Base-by-base conservation (phyloP, 2,888 invertebrate genomes). In the Xylota sylvarum region DNA sequence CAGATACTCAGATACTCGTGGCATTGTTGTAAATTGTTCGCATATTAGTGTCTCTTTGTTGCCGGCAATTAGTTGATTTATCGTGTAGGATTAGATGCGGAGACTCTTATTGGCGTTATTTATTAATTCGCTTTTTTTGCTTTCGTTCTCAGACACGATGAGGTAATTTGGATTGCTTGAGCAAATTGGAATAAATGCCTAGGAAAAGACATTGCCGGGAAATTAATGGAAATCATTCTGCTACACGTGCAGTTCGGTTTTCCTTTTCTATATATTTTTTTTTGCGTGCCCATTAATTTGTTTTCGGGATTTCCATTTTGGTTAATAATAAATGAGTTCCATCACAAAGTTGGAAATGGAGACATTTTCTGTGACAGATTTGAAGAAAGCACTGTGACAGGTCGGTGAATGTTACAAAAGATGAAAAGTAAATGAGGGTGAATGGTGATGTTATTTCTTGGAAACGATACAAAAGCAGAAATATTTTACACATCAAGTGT, bases 21-120 rank as follows among this genome's bases (percentile, higher is more conserved):
- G 14, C 35, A 40, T 50, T 32, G 32, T 62, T 43, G 50, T 23
- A 60, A 50, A 4, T 58, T 48, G 70, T 70, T 70, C 56, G 23
- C 60, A 40, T 78, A 69, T 52, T 60, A 60, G 52, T 62, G 73
- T 32, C 67, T 56, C 17, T 62, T 35, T 60, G 67, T 77, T 60
- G 50, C 17, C 56, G 30, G 69, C 56, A 70, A 55, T 70, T 55
- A 56, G 40, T 46, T 58, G 70, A 58, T 70, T 70, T 58, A 70
- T 35, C 19, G 56, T 56, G 56, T 5, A 37, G 32, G 17, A 27
- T 43, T 46, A 46, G 70, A 30, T n/a, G 30, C n/a, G 46, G 35
- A 19, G 58, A 60, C 32, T 3, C 23, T 40, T 60, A 27, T 64
- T 48, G 40, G 40, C 9, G 43, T 69, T 37, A 27, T 69, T 55